These are phyloP conservation scores for Corydoras sp. DNA, from an alignment of 2,113 vertebrate genomes.

Conservation along the genomic window DNA sequence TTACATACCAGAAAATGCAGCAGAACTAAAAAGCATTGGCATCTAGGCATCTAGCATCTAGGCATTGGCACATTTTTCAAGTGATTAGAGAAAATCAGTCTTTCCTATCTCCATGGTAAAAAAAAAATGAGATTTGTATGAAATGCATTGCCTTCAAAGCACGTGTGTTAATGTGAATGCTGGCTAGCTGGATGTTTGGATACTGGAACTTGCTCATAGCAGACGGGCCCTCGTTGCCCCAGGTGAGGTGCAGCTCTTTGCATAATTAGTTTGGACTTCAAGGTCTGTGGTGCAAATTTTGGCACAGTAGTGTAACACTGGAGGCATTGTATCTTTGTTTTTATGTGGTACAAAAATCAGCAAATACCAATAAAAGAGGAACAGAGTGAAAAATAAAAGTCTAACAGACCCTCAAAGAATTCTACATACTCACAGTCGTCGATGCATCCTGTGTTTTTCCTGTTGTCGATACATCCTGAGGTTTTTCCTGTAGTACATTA, in stretches of 20 bases:
- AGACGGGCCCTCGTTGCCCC: constrained; percentile 24
- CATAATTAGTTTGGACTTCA: constrained; percentile 35
- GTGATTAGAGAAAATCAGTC: no score
- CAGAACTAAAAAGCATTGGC: no score
- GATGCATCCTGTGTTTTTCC: no score
- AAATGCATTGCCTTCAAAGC: not conserved
- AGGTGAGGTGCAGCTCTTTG: constrained; percentile 21
- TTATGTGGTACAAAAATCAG: not conserved
- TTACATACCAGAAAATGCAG: no score
- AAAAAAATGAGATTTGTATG: constrained; percentile 7
- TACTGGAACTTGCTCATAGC: constrained; percentile 1
- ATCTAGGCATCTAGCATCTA: no score
- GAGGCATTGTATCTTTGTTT: constrained; percentile 20
- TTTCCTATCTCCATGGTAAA: constrained; percentile 6
- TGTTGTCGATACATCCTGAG: no score
- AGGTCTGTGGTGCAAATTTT: constrained; percentile 32
- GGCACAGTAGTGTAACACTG: constrained; percentile 25
- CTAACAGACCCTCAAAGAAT: no score
- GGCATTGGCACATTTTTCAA: no score
- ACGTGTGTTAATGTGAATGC: not conserved
- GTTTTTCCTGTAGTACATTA: no score
- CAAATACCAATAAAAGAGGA: no score
- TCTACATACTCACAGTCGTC: no score
- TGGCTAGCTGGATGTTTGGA: constrained; percentile 1
- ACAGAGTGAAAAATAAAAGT: no score